Conservation (phyloP, 92 coral and sea anemone species). For the Porites lobata region DNA sequence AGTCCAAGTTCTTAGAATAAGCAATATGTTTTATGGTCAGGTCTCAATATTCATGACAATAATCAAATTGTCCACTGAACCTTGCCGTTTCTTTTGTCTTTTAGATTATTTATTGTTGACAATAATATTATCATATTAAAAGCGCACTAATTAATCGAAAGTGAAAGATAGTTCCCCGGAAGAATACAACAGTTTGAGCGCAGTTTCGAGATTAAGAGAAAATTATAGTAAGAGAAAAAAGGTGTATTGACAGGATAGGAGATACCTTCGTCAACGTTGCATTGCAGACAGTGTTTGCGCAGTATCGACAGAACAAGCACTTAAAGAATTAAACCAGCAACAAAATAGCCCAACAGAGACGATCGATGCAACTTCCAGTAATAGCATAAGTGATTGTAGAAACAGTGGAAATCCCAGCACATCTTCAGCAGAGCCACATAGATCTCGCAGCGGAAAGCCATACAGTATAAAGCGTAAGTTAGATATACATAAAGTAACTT, state of each 20-base stretch:
- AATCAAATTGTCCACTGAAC: not conserved
- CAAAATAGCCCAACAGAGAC: not conserved
- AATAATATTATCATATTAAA: too few relatives aligned
- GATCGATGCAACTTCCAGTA: not conserved
- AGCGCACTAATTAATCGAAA: too few relatives aligned
- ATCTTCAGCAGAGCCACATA: not conserved
- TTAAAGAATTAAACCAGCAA: not conserved
- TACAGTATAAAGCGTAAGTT: not conserved
- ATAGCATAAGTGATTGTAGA: not conserved
- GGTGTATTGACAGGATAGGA: too few relatives aligned
- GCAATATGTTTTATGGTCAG: too few relatives aligned
- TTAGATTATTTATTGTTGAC: too few relatives aligned
- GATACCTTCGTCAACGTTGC: too few relatives aligned
- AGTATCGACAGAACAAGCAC: not conserved
- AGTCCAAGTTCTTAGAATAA: too few relatives aligned
- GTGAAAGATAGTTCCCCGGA: not conserved
- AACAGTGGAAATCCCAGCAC: not conserved
- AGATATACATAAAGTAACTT: too few relatives aligned
- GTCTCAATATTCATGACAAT: too few relatives aligned
- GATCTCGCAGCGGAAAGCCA: not conserved
- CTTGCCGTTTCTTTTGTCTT: not conserved
- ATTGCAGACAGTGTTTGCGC: too few relatives aligned
- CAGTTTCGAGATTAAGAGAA: too few relatives aligned
- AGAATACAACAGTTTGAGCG: not conserved
- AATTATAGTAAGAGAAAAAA: too few relatives aligned